Base-by-base conservation (phyloP, 2,888 invertebrate species). In the Hanleya hanleyi region DNA sequence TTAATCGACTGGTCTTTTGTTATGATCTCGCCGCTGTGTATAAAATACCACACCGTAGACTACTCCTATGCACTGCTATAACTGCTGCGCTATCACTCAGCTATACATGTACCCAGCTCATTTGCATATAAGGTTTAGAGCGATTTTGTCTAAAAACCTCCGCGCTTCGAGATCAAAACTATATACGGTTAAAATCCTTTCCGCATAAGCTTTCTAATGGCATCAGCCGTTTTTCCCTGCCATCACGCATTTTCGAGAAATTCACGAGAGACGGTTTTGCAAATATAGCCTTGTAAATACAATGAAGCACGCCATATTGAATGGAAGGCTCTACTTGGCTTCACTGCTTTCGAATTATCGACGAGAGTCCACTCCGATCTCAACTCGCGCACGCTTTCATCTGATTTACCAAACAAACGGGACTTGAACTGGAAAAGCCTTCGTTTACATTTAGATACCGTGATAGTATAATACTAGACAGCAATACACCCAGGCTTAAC, bases 21-120 rank as follows among this genome's bases (percentile, higher is more conserved):
- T n/a, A n/a, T n/a, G n/a, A n/a, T n/a, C n/a, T n/a, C n/a, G n/a
- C n/a, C n/a, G n/a, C n/a, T n/a, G n/a, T n/a, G n/a, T n/a, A n/a
- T 18, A 47, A 47, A 47, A 47, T 18, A 18, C 1, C 47, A 18
- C 47, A 47, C 4, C 22, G 47, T n/a, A n/a, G n/a, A n/a, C n/a
- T n/a, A n/a, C n/a, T n/a, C n/a, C n/a, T n/a, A n/a, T n/a, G n/a
- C n/a, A n/a, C n/a, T n/a, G n/a, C n/a, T n/a, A n/a, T n/a, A n/a
- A n/a, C n/a, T n/a, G n/a, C n/a, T n/a, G n/a, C n/a, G n/a, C n/a
- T n/a, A n/a, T n/a, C n/a, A n/a, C n/a, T n/a, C n/a, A n/a, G n/a
- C n/a, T n/a, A n/a, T n/a, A n/a, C n/a, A n/a, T n/a, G n/a, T n/a
- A 47, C 47, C 57, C 4, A 57, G 57, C 57, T 57, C 57, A 57